phyloP scores from a whole-genome alignment of 2,797 vertebrate genomes.

The Aulostomus chinensis region DNA sequence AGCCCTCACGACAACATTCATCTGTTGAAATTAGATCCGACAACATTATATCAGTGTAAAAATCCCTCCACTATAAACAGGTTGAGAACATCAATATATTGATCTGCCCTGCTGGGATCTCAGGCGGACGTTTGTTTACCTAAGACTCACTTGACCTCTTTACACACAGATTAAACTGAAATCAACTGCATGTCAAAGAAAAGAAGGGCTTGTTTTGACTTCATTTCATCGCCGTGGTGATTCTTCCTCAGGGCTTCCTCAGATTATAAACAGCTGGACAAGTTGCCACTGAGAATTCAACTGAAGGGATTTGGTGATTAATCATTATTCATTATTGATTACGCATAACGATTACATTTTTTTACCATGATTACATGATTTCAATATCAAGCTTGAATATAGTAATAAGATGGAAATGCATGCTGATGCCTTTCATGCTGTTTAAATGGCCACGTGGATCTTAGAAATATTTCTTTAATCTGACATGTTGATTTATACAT shows the following conservation, averaged over 20 bases:
- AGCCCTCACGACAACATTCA: too few species aligned
- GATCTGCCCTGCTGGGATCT: background rate
- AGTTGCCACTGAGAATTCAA: background rate
- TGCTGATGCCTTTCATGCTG: too few species aligned
- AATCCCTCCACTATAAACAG: background rate
- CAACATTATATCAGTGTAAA: too few species aligned
- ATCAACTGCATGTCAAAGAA: conserved; percentile 42
- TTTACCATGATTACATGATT: too few species aligned
- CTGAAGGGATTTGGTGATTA: background rate
- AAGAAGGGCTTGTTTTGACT: background rate
- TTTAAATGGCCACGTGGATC: too few species aligned
- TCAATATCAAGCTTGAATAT: too few species aligned
- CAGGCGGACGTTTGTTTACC: conserved; percentile 13
- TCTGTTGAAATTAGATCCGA: too few species aligned
- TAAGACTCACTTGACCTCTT: conserved; percentile 31
- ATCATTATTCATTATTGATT: too few species aligned
- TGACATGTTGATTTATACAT: too few species aligned
- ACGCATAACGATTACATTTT: too few species aligned
- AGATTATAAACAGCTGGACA: conserved; percentile 4
- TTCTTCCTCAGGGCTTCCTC: conserved; percentile 2
- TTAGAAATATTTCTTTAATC: too few species aligned
- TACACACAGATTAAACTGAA: conserved; percentile 37
- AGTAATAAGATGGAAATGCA: too few species aligned
- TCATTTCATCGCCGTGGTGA: conserved; percentile 35
- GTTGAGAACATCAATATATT: background rate